Conservation (phyloP, 2,113 vertebrate species). For the Anoura caudifer region DNA sequence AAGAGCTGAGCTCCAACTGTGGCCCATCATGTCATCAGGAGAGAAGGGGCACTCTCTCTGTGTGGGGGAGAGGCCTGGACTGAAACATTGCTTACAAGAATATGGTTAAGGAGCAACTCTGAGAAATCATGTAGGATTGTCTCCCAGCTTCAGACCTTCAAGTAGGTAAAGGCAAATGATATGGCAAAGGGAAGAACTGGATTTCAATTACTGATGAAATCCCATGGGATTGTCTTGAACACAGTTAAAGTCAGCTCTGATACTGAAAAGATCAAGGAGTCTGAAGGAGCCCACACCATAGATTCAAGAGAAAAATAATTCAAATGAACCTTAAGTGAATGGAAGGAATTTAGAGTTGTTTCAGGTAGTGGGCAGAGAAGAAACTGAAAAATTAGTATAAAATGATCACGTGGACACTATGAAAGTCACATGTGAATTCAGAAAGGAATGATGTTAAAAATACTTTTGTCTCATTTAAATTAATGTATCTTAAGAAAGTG, state of each 20-base stretch:
- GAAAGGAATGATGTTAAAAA: not conserved
- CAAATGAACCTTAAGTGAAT: not conserved
- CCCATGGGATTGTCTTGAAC: not conserved
- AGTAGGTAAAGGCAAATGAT: not conserved
- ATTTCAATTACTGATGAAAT: not conserved
- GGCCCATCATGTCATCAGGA: not conserved
- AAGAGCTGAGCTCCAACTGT: not conserved
- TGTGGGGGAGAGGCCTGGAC: not conserved
- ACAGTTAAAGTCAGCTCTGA: not conserved
- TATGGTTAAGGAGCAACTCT: not conserved
- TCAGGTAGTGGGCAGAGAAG: not conserved
- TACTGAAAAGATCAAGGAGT: not conserved
- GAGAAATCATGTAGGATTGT: not conserved
- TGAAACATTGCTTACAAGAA: not conserved
- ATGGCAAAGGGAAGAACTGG: not conserved
- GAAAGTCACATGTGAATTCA: not conserved
- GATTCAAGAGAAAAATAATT: constrained; percentile 4
- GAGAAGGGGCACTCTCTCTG: not conserved
- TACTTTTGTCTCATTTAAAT: not conserved
- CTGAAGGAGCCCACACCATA: not conserved
- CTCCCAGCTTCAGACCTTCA: not conserved
- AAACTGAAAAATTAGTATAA: not conserved
- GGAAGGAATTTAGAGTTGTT: not conserved
- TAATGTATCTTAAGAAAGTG: not conserved
- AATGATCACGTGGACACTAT: not conserved